Conservation (phyloP, 2,797 vertebrate genomes). For the Tachyglossus aculeatus region DNA sequence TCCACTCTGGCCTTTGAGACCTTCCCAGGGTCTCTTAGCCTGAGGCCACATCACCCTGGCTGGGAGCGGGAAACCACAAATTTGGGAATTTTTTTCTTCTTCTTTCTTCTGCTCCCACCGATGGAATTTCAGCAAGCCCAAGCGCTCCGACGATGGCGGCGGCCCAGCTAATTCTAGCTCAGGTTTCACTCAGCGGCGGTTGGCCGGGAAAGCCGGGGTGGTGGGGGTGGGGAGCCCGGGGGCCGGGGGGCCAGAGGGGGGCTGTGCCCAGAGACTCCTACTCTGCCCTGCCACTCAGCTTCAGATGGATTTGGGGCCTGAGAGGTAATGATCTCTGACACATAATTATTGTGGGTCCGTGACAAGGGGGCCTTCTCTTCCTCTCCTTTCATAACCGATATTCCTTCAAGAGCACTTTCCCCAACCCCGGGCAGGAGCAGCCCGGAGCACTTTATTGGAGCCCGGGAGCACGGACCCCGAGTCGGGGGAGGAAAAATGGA, state of each 20-base stretch:
- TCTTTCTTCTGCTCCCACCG: slow-evolving; percentile 43
- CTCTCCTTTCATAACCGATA: slow-evolving; percentile 79
- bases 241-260: too few species aligned
- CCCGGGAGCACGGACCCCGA: too few species aligned
- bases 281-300: slow-evolving; percentile 78
- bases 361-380: slow-evolving; percentile 82
- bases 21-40: too few species aligned
- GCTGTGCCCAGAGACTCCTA: slow-evolving; percentile 72
- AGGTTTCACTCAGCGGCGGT: slow-evolving; percentile 73
- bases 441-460: too few species aligned
- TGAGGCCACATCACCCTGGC: too few species aligned
- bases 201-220: slow-evolving; percentile 71
- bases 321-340: slow-evolving; percentile 85
- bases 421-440: too few species aligned
- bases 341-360: slow-evolving; percentile 86
- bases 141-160: slow-evolving; percentile 62
- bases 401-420: slow-evolving; percentile 80
- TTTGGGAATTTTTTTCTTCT: too few species aligned
- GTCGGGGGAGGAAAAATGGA: too few species aligned
- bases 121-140: slow-evolving; percentile 61
- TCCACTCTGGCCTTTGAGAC: too few species aligned
- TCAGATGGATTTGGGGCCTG: slow-evolving; percentile 80
- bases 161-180: slow-evolving; percentile 80
- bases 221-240: too few species aligned
- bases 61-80: too few species aligned